phyloP scores from a whole-genome alignment of 1,140 invertebrate species.

The Apis dorsata region DNA sequence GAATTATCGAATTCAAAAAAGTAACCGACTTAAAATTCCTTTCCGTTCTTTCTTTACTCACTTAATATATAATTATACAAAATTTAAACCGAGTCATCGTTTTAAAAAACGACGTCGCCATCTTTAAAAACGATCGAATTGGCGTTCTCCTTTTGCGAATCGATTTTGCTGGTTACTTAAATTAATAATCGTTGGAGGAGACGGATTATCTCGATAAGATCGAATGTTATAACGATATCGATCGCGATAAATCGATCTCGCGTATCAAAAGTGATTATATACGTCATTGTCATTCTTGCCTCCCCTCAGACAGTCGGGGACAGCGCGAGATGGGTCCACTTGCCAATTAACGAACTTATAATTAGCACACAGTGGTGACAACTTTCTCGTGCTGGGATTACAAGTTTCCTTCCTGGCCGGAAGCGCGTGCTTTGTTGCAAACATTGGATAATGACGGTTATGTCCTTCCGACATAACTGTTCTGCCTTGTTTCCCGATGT shows the following conservation, averaged over 20 bases:
- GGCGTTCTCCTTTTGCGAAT: too few relatives aligned
- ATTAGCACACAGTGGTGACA: constrained; percentile 59
- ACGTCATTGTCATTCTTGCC: constrained; percentile 32
- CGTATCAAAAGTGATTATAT: not conserved
- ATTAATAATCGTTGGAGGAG: not conserved
- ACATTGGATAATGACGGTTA: constrained; percentile 57
- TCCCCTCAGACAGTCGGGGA: constrained; percentile 19
- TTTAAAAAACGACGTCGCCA: too few relatives aligned
- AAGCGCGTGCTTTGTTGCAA: constrained; percentile 57
- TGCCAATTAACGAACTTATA: constrained; percentile 67
- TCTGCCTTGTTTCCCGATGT: not conserved
- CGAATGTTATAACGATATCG: not conserved
- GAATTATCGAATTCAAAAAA: too few relatives aligned
- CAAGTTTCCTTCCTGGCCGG: constrained; percentile 49
- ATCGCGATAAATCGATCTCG: not conserved
- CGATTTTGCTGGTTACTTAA: too few relatives aligned
- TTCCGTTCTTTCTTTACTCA: too few relatives aligned
- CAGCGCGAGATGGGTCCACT: constrained; percentile 48
- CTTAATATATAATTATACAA: too few relatives aligned
- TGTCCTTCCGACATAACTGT: not conserved
- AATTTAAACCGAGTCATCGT: too few relatives aligned
- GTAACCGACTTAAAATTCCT: too few relatives aligned
- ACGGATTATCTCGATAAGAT: too few relatives aligned
- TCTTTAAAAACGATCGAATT: too few relatives aligned
- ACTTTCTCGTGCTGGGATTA: constrained; percentile 60